phyloP scores from a whole-genome alignment of 2,113 vertebrate genomes.

The Motacilla alba region DNA sequence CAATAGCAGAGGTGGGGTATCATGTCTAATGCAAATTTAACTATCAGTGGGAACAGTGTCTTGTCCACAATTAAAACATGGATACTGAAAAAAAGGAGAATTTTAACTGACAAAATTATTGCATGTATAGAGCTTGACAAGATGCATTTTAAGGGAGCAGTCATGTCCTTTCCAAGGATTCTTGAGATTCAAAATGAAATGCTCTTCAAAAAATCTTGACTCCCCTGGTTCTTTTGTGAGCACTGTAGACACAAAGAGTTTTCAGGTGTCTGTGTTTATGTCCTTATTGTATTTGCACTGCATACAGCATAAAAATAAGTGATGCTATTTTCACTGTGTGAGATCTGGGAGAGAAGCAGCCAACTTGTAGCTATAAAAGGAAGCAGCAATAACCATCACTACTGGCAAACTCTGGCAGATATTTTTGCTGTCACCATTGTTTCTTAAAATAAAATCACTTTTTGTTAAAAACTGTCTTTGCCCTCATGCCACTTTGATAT shows the following conservation, averaged over 20 bases:
- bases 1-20: background rate
- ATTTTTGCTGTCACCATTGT: background rate
- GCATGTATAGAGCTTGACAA: background rate
- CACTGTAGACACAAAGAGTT: background rate
- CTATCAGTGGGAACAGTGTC: background rate
- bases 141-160: background rate
- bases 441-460: constrained; percentile 10
- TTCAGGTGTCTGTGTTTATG: background rate
- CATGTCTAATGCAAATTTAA: constrained; percentile 3
- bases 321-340: constrained; percentile 9
- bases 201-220: background rate
- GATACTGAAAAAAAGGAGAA: background rate
- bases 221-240: background rate
- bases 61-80: constrained; percentile 24
- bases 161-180: background rate
- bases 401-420: background rate
- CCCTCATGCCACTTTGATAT: background rate
- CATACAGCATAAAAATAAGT: background rate
- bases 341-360: background rate
- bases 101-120: constrained; percentile 26
- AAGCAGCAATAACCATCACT: background rate
- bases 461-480: background rate
- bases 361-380: background rate
- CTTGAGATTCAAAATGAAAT: background rate
- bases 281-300: background rate